These are phyloP conservation scores for Castor canadensis DNA, from an alignment of 2,113 vertebrate species.

Conservation along the genomic window DNA sequence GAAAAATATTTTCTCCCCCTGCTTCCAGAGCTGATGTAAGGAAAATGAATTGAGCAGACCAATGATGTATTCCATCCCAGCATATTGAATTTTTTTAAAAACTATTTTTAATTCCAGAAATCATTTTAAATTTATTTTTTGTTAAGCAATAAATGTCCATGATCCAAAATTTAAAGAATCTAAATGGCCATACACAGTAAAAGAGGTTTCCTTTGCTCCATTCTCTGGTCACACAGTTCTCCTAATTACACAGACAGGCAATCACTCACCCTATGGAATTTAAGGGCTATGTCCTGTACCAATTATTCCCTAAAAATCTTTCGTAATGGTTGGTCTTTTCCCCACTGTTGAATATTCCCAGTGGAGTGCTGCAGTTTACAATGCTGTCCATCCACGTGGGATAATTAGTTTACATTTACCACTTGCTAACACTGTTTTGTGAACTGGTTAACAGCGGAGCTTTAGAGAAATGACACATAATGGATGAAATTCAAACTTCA, in stretches of 20 bases:
- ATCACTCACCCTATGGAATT: neutral
- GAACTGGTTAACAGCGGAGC: neutral
- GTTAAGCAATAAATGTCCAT: neutral
- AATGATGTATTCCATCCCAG: neutral
- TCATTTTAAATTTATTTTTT: neutral
- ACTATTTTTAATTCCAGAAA: neutral
- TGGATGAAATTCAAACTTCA: neutral
- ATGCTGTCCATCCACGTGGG: too few species aligned
- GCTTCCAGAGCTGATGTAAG: neutral
- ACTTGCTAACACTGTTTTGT: neutral
- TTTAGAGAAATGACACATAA: neutral
- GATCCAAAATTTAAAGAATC: neutral
- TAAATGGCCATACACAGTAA: neutral
- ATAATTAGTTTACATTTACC: neutral
- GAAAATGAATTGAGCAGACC: neutral
- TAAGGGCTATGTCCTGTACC: neutral
- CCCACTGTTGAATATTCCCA: neutral
- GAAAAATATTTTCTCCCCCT: neutral
- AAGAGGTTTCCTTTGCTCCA: rapidly evolving
- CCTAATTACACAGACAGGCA: neutral
- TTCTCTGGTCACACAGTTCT: neutral
- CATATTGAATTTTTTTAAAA: neutral
- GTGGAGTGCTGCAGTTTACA: neutral
- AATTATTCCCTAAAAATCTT: neutral
- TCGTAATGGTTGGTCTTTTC: neutral